These are phyloP conservation scores for Peromyscus aztecus DNA, from an alignment of 2,797 vertebrate genomes.

Conservation along the genomic window DNA sequence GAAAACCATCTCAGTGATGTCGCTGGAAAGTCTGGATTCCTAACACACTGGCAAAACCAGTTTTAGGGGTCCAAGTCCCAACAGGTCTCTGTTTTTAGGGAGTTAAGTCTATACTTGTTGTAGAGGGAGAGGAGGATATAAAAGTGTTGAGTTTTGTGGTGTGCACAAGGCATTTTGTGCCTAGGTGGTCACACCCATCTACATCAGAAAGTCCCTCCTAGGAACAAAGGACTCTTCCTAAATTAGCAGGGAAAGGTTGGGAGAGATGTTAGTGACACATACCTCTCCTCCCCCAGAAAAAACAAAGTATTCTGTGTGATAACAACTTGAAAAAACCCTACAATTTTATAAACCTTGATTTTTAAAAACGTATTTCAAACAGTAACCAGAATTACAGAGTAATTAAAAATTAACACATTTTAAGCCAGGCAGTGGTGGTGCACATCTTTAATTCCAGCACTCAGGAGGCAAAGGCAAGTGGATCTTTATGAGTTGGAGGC, in stretches of 20 bases:
- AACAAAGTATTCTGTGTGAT: not conserved
- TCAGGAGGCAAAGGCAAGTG: not conserved
- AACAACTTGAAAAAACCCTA: slow-evolving; percentile 85
- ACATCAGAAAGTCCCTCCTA: not conserved
- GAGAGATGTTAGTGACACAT: not conserved
- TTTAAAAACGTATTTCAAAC: slow-evolving; percentile 88
- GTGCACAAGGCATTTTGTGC: not conserved
- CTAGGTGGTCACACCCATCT: not conserved
- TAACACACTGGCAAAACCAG: not conserved
- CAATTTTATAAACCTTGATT: slow-evolving; percentile 97
- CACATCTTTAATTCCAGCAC: not conserved
- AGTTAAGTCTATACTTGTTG: not conserved
- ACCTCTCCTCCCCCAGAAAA: not conserved
- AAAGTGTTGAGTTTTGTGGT: not conserved
- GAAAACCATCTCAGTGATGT: not conserved
- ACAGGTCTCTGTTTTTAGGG: not conserved
- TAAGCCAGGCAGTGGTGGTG: not conserved
- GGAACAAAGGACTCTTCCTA: not conserved
- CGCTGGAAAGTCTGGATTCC: not conserved
- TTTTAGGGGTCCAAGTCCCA: not conserved
- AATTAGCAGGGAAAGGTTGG: not conserved
- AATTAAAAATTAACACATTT: not conserved
- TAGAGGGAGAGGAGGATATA: not conserved
- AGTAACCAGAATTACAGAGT: not conserved
- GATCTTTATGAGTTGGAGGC: not conserved